phyloP scores from a whole-genome alignment of 2,113 vertebrate genomes.

The Xiphophorus hellerii region DNA sequence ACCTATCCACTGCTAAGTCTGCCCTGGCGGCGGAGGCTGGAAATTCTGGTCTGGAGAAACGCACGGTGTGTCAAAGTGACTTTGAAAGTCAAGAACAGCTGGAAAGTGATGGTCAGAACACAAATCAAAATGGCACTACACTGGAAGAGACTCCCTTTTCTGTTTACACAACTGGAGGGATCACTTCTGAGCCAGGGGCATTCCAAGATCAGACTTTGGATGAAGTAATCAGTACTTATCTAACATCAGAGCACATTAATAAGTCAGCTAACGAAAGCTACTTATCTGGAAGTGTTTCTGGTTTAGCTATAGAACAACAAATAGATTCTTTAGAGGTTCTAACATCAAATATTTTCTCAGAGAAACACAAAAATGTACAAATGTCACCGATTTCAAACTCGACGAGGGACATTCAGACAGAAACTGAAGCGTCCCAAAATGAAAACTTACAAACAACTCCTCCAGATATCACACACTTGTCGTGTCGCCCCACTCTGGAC shows the following conservation, averaged over 20 bases:
- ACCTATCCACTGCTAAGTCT: slow-evolving; percentile 49
- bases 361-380: slow-evolving; percentile 9
- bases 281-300: not conserved
- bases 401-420: not conserved
- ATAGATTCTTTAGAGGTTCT: not conserved
- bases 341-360: slow-evolving; percentile 5
- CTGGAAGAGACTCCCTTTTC: slow-evolving; percentile 22
- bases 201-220: not conserved
- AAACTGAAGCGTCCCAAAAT: slow-evolving; percentile 16
- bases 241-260: slow-evolving; percentile 3
- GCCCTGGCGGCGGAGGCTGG: slow-evolving; percentile 46
- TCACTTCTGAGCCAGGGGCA: not conserved
- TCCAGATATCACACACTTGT: slow-evolving; percentile 14
- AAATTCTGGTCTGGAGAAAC: slow-evolving; percentile 40
- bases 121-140: slow-evolving; percentile 17
- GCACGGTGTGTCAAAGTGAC: slow-evolving; percentile 40
- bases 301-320: slow-evolving; percentile 6
- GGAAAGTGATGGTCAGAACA: slow-evolving; percentile 29
- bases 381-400: not conserved
- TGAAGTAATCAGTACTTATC: not conserved
- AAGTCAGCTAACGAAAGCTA: not conserved
- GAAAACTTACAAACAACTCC: slow-evolving; percentile 15
- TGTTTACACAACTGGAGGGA: not conserved
- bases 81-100: slow-evolving; percentile 57
- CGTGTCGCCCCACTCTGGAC: slow-evolving; percentile 32